Conservation (phyloP, 1,140 invertebrate species). For the Ladona fulva region DNA sequence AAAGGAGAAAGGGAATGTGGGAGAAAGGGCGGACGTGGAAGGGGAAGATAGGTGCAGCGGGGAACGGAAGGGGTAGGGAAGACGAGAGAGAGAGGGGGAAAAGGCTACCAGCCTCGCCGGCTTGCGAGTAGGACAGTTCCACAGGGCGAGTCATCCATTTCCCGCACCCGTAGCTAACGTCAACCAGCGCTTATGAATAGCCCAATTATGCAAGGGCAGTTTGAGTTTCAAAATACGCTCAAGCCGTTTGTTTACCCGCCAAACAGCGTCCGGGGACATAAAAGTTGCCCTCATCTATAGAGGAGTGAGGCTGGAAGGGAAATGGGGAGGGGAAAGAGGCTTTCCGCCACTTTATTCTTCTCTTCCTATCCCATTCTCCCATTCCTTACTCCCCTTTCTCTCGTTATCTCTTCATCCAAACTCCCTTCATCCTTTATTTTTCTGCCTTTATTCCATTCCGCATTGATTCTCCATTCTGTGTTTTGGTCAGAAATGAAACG, state of each 20-base stretch:
- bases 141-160: constrained; percentile 2
- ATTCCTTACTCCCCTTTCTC: background rate
- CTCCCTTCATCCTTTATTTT: too few relatives aligned
- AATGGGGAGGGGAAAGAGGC: background rate
- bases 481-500: too few relatives aligned
- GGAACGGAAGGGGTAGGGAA: background rate
- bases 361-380: background rate
- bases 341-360: background rate
- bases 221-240: constrained; percentile 9
- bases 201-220: constrained; percentile 7
- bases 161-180: constrained; percentile 5
- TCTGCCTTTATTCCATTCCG: too few relatives aligned
- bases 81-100: background rate
- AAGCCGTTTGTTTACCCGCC: constrained; percentile 6
- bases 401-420: background rate
- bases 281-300: background rate
- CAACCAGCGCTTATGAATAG: constrained; percentile 1
- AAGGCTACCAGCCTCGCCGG: background rate
- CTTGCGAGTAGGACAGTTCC: background rate
- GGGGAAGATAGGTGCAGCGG: background rate
- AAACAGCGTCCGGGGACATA: background rate
- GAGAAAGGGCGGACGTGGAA: background rate
- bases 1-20: background rate
- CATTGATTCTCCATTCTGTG: too few relatives aligned
- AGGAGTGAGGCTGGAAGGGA: background rate